Conservation (phyloP, 2,888 invertebrate species). For the Macrophya alboannulata region DNA sequence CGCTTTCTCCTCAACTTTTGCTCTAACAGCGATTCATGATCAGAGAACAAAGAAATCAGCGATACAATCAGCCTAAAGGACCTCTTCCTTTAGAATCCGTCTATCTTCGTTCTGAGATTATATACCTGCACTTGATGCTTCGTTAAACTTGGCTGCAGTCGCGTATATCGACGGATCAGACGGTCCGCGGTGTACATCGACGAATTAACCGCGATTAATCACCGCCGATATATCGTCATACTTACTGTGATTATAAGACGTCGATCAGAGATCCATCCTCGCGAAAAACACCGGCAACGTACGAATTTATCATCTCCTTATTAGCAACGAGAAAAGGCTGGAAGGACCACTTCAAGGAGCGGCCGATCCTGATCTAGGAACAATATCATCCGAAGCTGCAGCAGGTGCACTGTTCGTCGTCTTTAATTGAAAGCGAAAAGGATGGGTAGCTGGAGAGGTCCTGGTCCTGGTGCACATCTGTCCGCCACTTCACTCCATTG, state of each 20-base stretch:
- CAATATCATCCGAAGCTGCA: conserved; percentile 38
- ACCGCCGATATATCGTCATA: background rate
- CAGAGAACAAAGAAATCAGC: conserved; percentile 22
- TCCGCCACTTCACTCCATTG: conserved; percentile 45
- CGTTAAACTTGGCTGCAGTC: background rate
- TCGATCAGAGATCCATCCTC: background rate
- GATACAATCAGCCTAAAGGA: background rate
- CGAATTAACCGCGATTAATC: background rate
- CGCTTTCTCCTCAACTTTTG: background rate
- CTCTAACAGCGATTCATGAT: background rate
- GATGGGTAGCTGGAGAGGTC: background rate
- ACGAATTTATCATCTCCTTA: background rate
- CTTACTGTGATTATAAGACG: conserved; percentile 23
- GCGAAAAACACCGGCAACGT: background rate
- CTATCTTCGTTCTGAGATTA: background rate
- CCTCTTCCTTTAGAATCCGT: background rate
- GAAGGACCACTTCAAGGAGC: conserved; percentile 17
- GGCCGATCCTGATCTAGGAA: conserved; percentile 22
- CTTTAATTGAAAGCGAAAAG: conserved; percentile 1
- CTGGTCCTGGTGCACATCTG: conserved; percentile 35
- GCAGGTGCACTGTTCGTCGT: conserved; percentile 34
- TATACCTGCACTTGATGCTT: background rate
- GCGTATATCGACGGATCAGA: background rate
- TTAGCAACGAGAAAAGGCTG: background rate
- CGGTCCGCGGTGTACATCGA: background rate